Evolutionary conservation across 2,113 vertebrate genomes (phyloP), one percentile per base, ranked within the genome.

Genomic region (Muntiacus muntjak): DNA sequence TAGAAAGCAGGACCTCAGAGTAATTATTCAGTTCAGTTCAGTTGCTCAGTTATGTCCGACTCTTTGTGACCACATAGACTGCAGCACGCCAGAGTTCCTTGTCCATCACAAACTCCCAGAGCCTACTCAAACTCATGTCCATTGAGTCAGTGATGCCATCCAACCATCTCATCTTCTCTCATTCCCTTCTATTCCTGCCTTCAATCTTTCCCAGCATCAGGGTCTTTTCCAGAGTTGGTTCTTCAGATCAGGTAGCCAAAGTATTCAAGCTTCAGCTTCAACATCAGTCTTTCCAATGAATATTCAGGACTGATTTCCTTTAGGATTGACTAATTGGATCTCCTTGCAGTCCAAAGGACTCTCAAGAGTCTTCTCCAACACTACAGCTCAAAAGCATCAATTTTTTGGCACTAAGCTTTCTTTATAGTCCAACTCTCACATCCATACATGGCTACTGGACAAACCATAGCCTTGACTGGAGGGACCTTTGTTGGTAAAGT

Each of bases 51-150:
- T 0, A 0, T 36, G 64, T 67, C 17, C 2, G 0, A 36, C 16
- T 67, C 64, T 67, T 67, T 67, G 17, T 8, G 3, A 11, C 64
- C 64, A 9, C 64, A 67, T 21, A 17, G 33, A 67, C 33, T 1
- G 1, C 33, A 2, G 33, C 33, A 67, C 0, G 0, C 8, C 33
- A 36, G 17, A 16, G 17, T 21, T 67, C 64, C 8, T n/a, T 67
- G 64, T 36, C 64, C 8, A 67, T 67, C 33, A 67, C 33, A 36
- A 67, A 67, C 17, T 36, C 17, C 64, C 33, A 17, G 64, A 67
- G 64, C 17, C 17, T 10, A 67, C 64, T 36, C 64, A n/a, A 36
- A 67, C 17, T 11, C 64, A 67, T 21, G 33, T 67, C 64, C 33
- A 67, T 67, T 4, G 0, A 67, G 16, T 67, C 1, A 0, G 33